Evolutionary conservation across 1,140 invertebrate species (phyloP).

Genomic region (Zaprionus davidi): DNA sequence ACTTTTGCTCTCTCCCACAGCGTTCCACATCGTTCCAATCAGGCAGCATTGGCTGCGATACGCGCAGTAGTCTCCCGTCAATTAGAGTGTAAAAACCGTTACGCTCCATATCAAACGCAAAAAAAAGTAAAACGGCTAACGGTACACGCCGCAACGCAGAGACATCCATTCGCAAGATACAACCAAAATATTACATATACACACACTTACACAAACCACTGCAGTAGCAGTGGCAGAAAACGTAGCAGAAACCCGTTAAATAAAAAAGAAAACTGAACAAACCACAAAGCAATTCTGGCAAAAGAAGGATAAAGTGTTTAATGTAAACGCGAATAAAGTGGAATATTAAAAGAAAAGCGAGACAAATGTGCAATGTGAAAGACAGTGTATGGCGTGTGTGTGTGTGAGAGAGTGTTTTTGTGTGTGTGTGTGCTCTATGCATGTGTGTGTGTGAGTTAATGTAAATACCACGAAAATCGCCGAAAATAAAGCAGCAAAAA

Average conservation of each 20-base stretch:
- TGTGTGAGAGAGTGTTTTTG: constrained; percentile 38
- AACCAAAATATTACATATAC: constrained; percentile 74
- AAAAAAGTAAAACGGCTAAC: constrained; percentile 45
- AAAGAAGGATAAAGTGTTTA: constrained; percentile 16
- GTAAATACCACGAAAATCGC: constrained; percentile 77
- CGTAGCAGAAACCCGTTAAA: constrained; percentile 15
- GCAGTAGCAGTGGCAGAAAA: constrained; percentile 14
- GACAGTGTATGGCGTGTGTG: constrained; percentile 45
- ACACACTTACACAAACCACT: constrained; percentile 43
- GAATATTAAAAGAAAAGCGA: constrained; percentile 28
- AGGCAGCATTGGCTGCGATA: constrained; percentile 36
- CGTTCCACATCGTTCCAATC: constrained; percentile 39
- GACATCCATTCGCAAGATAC: constrained; percentile 75
- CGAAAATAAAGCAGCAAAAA: constrained; percentile 75
- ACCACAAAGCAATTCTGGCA: constrained; percentile 44
- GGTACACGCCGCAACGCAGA: constrained; percentile 54
- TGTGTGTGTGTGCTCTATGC: constrained; percentile 2
- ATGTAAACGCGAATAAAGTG: constrained; percentile 16
- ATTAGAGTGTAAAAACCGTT: constrained; percentile 79
- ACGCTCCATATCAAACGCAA: constrained; percentile 50
- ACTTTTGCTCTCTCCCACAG: constrained; percentile 19
- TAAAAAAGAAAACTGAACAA: constrained; percentile 42
- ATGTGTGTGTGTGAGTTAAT: constrained; percentile 51
- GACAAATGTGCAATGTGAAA: constrained; percentile 73
- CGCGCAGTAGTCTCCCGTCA: constrained; percentile 77